phyloP scores from a whole-genome alignment of 2,113 vertebrate species.

The Gallinago paraguaiae region DNA sequence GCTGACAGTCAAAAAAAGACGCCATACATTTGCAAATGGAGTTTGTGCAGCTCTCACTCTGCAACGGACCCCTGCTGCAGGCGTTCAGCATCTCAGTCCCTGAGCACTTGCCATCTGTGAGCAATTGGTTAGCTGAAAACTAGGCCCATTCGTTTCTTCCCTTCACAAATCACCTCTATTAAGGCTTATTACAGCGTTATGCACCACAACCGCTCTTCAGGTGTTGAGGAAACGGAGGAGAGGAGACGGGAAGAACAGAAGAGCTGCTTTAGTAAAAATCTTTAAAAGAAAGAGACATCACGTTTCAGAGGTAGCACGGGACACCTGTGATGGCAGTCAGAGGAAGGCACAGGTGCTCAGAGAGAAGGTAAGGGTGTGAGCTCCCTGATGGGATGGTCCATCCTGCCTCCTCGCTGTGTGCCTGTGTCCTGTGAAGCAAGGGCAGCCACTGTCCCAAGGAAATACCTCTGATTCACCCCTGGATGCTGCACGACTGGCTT shows the following conservation, averaged over 20 bases:
- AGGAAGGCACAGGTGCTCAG: background rate
- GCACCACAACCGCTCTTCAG: background rate
- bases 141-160: background rate
- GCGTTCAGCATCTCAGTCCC: conserved; percentile 23
- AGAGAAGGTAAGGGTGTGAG: background rate
- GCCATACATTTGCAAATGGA: conserved; percentile 27
- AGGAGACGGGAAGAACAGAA: background rate
- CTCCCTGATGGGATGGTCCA: background rate
- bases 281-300: background rate
- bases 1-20: conserved; percentile 47
- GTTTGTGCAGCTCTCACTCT: conserved; percentile 25
- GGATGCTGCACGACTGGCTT: background rate
- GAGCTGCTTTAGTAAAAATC: background rate
- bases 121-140: conserved; percentile 25
- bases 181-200: background rate
- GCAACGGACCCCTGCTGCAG: conserved; percentile 35
- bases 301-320: background rate
- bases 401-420: accelerated
- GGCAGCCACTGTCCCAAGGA: background rate
- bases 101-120: conserved; percentile 26
- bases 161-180: background rate
- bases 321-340: background rate
- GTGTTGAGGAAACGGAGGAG: background rate
- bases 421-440: background rate
- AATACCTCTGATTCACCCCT: background rate